Base-by-base conservation (phyloP, 2,888 invertebrate species). In the Gymnoscelis rufifasciata region DNA sequence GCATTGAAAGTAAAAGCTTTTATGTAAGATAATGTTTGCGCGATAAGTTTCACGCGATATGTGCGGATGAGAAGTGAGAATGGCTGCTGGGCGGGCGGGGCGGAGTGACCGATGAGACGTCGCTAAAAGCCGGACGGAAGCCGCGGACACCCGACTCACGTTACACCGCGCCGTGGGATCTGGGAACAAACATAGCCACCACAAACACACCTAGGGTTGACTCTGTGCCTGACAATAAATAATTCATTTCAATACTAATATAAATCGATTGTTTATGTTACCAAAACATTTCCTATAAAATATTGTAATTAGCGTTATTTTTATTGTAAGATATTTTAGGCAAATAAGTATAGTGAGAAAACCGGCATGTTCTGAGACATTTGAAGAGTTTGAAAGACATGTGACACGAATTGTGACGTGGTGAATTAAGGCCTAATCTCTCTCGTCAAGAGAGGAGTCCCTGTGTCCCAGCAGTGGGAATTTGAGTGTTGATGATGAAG, bases 81-180 rank as follows among this genome's bases (percentile, higher is more conserved):
- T 68, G 67, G 72, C 69, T 67, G 67, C 51, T 53, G 56, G 56
- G 53, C 55, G 59, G 51, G 47, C 51, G 57, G 49, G 60, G 56
- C 56, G 55, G 47, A 74, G 82, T 83, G 82, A 79, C 79, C 79
- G 79, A 78, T 79, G 79, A 72, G 78, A 71, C 73, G 78, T 67
- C 78, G 83, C 83, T 87, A 87, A 88, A 88, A 88, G 87, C 87
- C 87, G 87, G 87, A 87, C 87, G 87, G 87, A 87, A 87, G 87
- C 81, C 73, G 71, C 78, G 79, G 83, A 78, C 83, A 76, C 74
- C 73, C 74, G 74, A 72, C 82, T 86, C 83, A 69, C 74, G 79
- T 88, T 87, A 83, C 86, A 74, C 69, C 69, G 68, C 14, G 76
- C 76, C 87, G 87, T 87, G 86, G 84, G 86, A 87, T 73, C 73